Evolutionary conservation across 2,888 invertebrate genomes (phyloP).

Genomic region (Leptinotarsa juncta): DNA sequence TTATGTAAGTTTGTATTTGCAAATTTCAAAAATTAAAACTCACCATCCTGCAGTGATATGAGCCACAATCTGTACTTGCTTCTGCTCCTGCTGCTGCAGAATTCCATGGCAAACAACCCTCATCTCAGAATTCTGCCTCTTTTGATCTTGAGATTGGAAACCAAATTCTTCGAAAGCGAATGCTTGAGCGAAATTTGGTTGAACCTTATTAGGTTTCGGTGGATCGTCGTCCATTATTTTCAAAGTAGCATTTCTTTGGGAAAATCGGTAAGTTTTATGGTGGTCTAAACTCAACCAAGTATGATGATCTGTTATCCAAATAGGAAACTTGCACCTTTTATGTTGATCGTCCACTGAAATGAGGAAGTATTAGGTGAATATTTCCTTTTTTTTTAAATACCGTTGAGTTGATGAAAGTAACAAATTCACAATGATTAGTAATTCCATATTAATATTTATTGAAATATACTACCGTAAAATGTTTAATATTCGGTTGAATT

Average conservation of each 20-base stretch:
- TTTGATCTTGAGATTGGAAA: constrained; percentile 62
- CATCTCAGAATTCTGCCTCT: constrained; percentile 67
- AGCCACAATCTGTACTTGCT: constrained; percentile 76
- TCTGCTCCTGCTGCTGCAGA: constrained; percentile 70
- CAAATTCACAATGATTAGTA: too few relatives aligned
- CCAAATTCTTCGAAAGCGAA: constrained; percentile 60
- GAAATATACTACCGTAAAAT: too few relatives aligned
- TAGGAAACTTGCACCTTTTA: constrained; percentile 81
- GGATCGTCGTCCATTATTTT: constrained; percentile 63
- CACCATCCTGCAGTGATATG: constrained; percentile 84
- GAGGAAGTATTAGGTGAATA: neutral
- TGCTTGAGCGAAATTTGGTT: constrained; percentile 49
- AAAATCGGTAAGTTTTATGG: constrained; percentile 78
- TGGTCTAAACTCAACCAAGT: constrained; percentile 85
- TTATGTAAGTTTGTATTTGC: neutral
- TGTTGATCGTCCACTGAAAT: constrained; percentile 78
- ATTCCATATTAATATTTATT: too few relatives aligned
- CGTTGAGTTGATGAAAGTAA: neutral
- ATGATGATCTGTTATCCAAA: constrained; percentile 83
- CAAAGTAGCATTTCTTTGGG: constrained; percentile 79
- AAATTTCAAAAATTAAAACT: constrained; percentile 55
- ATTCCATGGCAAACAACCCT: constrained; percentile 74
- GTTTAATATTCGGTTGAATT: too few relatives aligned
- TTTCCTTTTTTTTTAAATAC: neutral
- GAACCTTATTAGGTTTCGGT: constrained; percentile 48